A percentile compares a stretch with the other conserved stretches of the same genome.
Conservation (phyloP, 1,140 invertebrate genomes). For the Cyphomyrmex costatus region DNA sequence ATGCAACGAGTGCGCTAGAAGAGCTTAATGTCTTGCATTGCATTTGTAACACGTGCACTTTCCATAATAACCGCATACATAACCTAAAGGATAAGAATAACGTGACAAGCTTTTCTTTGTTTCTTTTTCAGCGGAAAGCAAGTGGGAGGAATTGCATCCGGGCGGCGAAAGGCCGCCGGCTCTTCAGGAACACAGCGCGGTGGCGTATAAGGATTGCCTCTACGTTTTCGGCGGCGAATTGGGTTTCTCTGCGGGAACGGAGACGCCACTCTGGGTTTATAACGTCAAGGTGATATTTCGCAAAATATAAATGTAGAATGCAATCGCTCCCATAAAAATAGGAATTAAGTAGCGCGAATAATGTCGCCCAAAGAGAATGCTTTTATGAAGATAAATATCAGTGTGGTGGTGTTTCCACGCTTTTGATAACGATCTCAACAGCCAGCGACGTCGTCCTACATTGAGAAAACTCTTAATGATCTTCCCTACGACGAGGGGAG, state of each 20-base stretch:
- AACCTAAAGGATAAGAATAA: conserved; percentile 48
- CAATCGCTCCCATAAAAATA: background rate
- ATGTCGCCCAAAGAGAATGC: background rate
- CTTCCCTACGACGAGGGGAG: conserved; percentile 66
- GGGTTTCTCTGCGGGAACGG: conserved; percentile 92
- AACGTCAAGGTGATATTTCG: conserved; percentile 90
- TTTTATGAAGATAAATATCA: background rate
- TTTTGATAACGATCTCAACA: conserved; percentile 48
- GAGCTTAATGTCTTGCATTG: background rate
- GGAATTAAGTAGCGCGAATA: background rate
- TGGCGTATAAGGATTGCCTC: conserved; percentile 91
- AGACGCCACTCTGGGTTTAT: conserved; percentile 96
- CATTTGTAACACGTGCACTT: conserved; percentile 6
- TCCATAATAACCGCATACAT: background rate
- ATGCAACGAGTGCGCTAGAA: conserved; percentile 36
- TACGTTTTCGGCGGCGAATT: conserved; percentile 97
- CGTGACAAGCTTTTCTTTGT: conserved; percentile 35
- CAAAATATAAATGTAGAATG: background rate
- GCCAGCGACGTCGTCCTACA: conserved; percentile 27
- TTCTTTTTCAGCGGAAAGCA: conserved; percentile 88
- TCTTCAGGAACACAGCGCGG: conserved; percentile 94
- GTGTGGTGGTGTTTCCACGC: background rate
- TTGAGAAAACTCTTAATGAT: conserved; percentile 79
- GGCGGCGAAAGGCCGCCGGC: conserved; percentile 91
- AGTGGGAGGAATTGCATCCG: conserved; percentile 91